A percentile compares a stretch with the other conserved stretches of the same genome.
Evolutionary conservation across 2,113 vertebrate species (phyloP).

Genomic region (Oncorhynchus keta): DNA sequence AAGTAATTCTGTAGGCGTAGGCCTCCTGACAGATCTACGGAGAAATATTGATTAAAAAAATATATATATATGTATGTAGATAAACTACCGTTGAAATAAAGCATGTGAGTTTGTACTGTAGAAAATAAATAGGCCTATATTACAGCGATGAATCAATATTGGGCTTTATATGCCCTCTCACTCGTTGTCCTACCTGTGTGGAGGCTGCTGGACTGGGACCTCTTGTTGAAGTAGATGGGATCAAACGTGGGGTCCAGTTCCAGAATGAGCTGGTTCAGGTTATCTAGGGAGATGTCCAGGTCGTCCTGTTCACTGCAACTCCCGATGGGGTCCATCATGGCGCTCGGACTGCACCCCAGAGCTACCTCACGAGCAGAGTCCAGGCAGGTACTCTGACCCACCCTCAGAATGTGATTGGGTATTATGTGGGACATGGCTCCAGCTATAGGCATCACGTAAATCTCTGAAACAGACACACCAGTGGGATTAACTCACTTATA

Average conservation of each 20-base stretch:
- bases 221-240: slow-evolving; percentile 42
- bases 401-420: slow-evolving; percentile 75
- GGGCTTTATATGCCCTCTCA: neutral
- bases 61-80: no score
- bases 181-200: slow-evolving; percentile 44
- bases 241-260: slow-evolving; percentile 84
- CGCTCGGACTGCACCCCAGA: slow-evolving; percentile 10
- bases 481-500: neutral
- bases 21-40: no score
- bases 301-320: neutral
- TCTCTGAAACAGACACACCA: slow-evolving; percentile 20
- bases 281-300: slow-evolving; percentile 69
- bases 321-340: neutral
- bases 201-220: slow-evolving; percentile 21
- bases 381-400: slow-evolving; percentile 76
- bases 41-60: no score
- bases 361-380: slow-evolving; percentile 31
- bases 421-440: slow-evolving; percentile 74
- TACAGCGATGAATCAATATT: neutral
- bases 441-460: slow-evolving; percentile 57
- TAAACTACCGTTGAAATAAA: no score
- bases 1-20: no score
- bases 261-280: slow-evolving; percentile 81
- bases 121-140: no score
- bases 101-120: no score